Conservation (phyloP, 2,888 invertebrate genomes). For the Oithona nana region DNA sequence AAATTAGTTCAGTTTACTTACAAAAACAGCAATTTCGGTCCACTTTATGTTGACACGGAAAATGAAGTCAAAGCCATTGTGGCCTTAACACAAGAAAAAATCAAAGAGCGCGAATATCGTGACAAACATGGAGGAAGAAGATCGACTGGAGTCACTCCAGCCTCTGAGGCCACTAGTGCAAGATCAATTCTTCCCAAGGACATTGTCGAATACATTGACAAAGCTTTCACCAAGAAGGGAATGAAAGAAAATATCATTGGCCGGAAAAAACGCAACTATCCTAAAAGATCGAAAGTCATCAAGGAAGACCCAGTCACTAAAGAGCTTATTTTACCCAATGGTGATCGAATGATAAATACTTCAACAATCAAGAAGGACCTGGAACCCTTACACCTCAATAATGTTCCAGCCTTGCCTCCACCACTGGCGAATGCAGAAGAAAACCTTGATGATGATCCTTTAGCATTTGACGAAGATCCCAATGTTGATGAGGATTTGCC, state of each 20-base stretch:
- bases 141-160: background rate
- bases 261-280: constrained; percentile 2
- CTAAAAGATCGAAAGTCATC: background rate
- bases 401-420: background rate
- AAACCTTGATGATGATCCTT: background rate
- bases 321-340: constrained; percentile 1
- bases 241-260: constrained; percentile 7
- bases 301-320: constrained; percentile 3
- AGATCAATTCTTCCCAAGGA: background rate
- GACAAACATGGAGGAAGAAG: background rate
- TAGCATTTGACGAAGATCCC: background rate
- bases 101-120: background rate
- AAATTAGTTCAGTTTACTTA: background rate
- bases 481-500: background rate
- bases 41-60: background rate
- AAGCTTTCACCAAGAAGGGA: constrained; percentile 3
- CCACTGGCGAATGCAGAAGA: background rate
- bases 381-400: background rate
- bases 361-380: background rate
- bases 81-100: background rate
- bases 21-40: constrained; percentile 9
- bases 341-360: background rate
- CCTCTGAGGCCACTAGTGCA: background rate
- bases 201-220: background rate
- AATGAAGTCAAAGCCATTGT: constrained; percentile 8